Percentiles rank a stretch among this genome's conserved stretches.
Conservation (phyloP, 2,113 vertebrate genomes). For the Pluvialis apricaria region DNA sequence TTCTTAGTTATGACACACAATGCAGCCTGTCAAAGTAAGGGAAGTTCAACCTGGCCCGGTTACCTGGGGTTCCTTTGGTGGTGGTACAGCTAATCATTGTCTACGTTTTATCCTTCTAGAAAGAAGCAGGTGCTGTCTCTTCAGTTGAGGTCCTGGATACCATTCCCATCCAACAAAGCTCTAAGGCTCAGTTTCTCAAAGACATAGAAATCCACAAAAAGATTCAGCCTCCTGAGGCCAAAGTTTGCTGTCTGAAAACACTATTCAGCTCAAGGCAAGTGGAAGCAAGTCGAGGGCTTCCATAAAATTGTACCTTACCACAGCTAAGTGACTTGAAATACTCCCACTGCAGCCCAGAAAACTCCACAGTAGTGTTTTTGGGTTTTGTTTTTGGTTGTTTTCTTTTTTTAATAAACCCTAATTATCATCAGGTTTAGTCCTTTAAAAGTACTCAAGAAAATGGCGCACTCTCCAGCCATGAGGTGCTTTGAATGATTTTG, state of each 20-base stretch:
- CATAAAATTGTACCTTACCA: not conserved
- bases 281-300: accelerated
- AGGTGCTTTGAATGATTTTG: not conserved
- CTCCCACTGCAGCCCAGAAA: not conserved
- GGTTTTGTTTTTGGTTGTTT: too few relatives aligned
- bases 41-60: not conserved
- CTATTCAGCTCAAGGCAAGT: not conserved
- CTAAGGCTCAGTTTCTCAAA: not conserved
- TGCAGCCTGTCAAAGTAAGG: not conserved
- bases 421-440: not conserved
- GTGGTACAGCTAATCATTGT: not conserved
- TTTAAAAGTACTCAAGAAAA: not conserved
- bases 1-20: not conserved
- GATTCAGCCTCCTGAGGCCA: not conserved
- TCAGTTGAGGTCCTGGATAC: not conserved
- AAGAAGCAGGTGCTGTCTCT: not conserved
- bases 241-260: not conserved
- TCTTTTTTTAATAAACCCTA: not conserved
- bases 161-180: not conserved
- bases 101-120: not conserved
- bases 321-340: not conserved
- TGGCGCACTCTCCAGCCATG: not conserved
- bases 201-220: not conserved
- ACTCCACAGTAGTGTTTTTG: not conserved
- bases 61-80: not conserved